Evolutionary conservation across 2,888 invertebrate genomes (phyloP), one percentile per base, ranked within the genome.

Genomic region (Acrobeloides nanus): DNA sequence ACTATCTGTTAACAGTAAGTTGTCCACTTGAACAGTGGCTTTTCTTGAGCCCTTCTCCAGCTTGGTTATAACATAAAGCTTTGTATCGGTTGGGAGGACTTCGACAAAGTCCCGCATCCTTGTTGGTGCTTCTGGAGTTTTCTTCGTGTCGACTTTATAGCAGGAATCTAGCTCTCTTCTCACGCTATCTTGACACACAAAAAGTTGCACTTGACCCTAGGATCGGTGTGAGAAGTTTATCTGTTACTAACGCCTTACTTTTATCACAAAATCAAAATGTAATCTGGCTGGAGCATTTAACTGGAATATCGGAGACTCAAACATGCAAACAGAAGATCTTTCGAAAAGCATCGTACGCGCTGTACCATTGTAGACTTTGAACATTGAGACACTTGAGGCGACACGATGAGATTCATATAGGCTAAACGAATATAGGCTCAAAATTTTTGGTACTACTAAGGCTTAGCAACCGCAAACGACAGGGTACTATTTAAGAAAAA

Each of bases 161-260:
- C 71, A 71, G 31, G 55, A 61, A 38, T 71, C 70, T 32, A 71
- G 49, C 48, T 71, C 68, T 35, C 64, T 62, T 1, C 57, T 57
- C n/a, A 62, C 60, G 42, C 66, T 66, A 41, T 71, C 71, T 44
- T 71, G 66, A 47, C 71, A 71, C 18, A 71, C 62, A 50, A 65
- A 70, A 6, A 71, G 43, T 20, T 59, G 53, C 0, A 62, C 67
- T 29, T 63, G 57, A 1, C 71, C 71, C 56, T n/a, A n/a, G n/a
- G n/a, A n/a, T n/a, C n/a, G n/a, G n/a, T n/a, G n/a, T n/a, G n/a
- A n/a, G n/a, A n/a, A n/a, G n/a, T n/a, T n/a, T n/a, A n/a, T n/a
- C n/a, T n/a, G n/a, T n/a, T n/a, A n/a, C n/a, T n/a, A n/a, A n/a
- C n/a, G n/a, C 6, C 38, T 38, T 27, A 61, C 65, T 46, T 54